Evolutionary conservation across 2,797 vertebrate genomes (phyloP).

Genomic region (Xyrichtys novacula): DNA sequence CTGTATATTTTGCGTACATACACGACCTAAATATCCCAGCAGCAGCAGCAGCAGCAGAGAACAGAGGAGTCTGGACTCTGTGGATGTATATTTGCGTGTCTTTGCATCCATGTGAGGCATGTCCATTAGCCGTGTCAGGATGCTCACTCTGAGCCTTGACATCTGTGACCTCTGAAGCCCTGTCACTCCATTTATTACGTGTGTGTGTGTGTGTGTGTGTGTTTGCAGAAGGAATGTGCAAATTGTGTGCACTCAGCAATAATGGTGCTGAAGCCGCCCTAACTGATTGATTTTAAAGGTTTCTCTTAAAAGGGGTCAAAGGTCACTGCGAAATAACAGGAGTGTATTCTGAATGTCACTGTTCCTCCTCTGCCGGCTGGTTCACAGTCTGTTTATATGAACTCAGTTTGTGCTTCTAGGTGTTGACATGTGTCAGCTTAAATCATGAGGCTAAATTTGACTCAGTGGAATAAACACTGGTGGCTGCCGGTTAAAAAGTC

Average conservation of each 20-base stretch:
- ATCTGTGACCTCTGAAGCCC: conserved; percentile 19
- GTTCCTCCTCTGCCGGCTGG: conserved; percentile 17
- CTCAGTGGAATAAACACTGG: no score
- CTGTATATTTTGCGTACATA: background rate
- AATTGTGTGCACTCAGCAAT: conserved; percentile 64
- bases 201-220: background rate
- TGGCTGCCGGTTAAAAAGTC: no score
- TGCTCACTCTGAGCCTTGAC: conserved; percentile 45
- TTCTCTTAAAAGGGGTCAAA: conserved; percentile 46
- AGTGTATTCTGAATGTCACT: conserved; percentile 20
- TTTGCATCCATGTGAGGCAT: background rate
- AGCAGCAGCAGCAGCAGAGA: background rate
- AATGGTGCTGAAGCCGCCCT: background rate
- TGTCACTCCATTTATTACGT: conserved; percentile 34
- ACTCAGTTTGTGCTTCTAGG: background rate
- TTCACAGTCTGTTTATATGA: conserved; percentile 46
- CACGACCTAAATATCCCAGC: background rate
- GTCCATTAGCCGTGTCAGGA: background rate
- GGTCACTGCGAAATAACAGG: conserved; percentile 56
- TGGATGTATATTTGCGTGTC: background rate
- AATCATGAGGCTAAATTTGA: background rate
- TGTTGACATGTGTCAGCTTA: conserved; percentile 39
- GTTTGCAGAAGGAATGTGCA: conserved; percentile 19
- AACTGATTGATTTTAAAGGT: conserved; percentile 51
- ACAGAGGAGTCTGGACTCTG: no score